Evolutionary conservation across 2,888 invertebrate genomes (phyloP), one percentile per base, ranked within the genome.

Genomic region (Scrobipalpa atriplicella): DNA sequence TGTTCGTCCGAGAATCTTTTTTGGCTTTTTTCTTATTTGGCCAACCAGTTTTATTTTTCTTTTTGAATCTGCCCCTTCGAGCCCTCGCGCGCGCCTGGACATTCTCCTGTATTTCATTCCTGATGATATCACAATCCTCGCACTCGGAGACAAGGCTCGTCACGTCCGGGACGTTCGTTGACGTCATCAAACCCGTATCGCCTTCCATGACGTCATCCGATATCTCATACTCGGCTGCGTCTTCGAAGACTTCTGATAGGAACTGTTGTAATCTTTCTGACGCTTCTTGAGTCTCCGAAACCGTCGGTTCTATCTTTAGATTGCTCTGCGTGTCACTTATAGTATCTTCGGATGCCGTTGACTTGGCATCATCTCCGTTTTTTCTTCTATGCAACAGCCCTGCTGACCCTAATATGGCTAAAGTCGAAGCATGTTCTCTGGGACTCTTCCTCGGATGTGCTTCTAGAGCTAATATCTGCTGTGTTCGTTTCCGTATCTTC

Each of bases 371-470:
- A 67, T 89, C 93, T 1, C 76, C 73, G 69, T 88, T 80, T 73
- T 90, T 93, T 66, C 94, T 85, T 63, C 94, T 89, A 43, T 95
- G 93, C 9, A 95, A 87, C 21, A 95, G 84, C 65, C 95, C 95
- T 52, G 89, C 89, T 0, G 91, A 89, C 10, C 95, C 95, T 2
- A 97, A 94, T 67, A 97, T 96, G 0, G 97, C 97, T 68, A 97
- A 85, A 0, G 98, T 98, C 0, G 97, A 97, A 0, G 97, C 97
- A 80, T 98, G 97, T 81, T 97, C 97, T 21, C 98, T 92, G 0
- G 98, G 98, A 0, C 97, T 97, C 80, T 97, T 97, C 52, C 98
- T 90, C 0, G 97, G 96, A 69, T 95, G 95, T 39, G 90, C 90
- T 61, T 94, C 94, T 6, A 87, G 70, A 0, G 90, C 87, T 29